These are phyloP conservation scores for Hydractinia symbiolongicarpus DNA, from an alignment of 30 jellyfish, hydroid and myxozoan species.

Conservation along the genomic window DNA sequence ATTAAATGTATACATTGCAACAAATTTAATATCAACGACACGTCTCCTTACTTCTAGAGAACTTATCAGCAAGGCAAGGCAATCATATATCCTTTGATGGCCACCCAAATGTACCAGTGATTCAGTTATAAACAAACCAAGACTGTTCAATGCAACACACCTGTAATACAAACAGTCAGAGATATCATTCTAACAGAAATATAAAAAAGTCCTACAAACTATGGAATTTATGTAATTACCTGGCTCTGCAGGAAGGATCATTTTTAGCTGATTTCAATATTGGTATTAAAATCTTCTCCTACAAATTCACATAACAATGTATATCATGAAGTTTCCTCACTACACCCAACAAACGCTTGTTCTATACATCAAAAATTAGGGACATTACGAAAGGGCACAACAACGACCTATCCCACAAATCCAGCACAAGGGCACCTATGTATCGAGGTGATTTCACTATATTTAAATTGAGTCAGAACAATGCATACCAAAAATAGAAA, in stretches of 20 bases:
- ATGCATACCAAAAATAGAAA: too few relatives aligned
- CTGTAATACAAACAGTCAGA: conserved; percentile 27
- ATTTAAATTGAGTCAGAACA: too few relatives aligned
- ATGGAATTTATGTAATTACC: conserved; percentile 31
- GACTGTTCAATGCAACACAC: conserved; percentile 70
- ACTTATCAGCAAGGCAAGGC: conserved; percentile 53
- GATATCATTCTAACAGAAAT: not conserved
- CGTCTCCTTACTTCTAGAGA: conserved; percentile 42
- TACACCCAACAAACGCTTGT: too few relatives aligned
- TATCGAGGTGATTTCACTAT: too few relatives aligned
- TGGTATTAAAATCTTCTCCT: conserved; percentile 52
- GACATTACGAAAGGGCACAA: too few relatives aligned
- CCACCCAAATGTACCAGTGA: conserved; percentile 62
- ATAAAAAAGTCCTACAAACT: not conserved
- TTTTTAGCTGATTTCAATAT: conserved; percentile 68
- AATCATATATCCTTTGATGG: conserved; percentile 62
- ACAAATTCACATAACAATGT: not conserved
- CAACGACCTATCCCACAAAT: too few relatives aligned
- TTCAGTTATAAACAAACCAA: conserved; percentile 71
- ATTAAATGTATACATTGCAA: too few relatives aligned
- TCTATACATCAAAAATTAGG: too few relatives aligned
- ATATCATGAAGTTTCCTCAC: too few relatives aligned
- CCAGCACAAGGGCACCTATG: too few relatives aligned
- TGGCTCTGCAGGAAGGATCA: conserved; percentile 92
- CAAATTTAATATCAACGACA: too few relatives aligned